Base-by-base conservation (phyloP, 2,113 vertebrate genomes). In the Gallinago jamesoni region DNA sequence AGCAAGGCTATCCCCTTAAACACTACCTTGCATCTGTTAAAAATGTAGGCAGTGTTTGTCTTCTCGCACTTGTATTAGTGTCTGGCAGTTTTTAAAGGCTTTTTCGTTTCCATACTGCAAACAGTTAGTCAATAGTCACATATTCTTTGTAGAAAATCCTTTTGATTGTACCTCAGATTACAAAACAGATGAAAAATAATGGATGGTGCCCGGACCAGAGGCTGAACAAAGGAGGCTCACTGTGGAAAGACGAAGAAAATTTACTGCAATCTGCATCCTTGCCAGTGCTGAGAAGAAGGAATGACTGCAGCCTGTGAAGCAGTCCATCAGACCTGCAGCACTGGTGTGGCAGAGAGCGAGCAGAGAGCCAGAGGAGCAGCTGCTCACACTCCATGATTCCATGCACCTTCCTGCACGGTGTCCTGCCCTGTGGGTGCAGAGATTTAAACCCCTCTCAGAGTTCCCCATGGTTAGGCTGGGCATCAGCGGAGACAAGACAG, bases 101-200 rank as follows among this genome's bases (percentile, higher is more conserved):
- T 72, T 75, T 81, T 30, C 45, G 70, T n/a, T 59, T 80, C 56
- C 41, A 67, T 12, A 12, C 35, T 37, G 62, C 48, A 62, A 57
- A 68, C 50, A 72, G 33, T 16, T 15, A 68, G 21, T 69, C 70
- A 70, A 67, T 0, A 56, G 60, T 39, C 21, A 78, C 19, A 37
- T 7, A 39, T 20, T 75, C 39, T 75, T 72, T 56, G 57, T 6
- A 57, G 27, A 72, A 64, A 89, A 84, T 43, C 39, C 52, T 87
- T 84, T 30, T 72, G 52, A 48, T 39, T 60, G 27, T 21, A 68
- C 66, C 37, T 64, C 30, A 33, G 66, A 37, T 52, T 73, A 76
- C 1, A 1, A 81, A 81, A 77, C 0, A 0, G 30, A 48, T 73
- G 33, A 66, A 45, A 94, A 82, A 45, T 14, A 70, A 43, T 0